phyloP scores from a whole-genome alignment of 2,113 vertebrate genomes.

The Cervus canadensis region DNA sequence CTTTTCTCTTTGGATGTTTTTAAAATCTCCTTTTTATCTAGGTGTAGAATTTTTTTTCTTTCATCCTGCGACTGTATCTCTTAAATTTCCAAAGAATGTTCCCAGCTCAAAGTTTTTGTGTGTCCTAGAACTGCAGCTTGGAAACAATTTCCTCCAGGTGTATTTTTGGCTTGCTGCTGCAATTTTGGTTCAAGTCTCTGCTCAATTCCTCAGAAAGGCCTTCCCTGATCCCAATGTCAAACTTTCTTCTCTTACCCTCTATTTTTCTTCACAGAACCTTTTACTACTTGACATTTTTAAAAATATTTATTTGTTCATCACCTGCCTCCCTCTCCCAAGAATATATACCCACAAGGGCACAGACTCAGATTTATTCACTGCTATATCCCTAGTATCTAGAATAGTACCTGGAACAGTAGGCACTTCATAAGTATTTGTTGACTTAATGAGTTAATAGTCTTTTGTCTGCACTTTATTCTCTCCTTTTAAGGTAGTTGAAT shows the following conservation, averaged over 20 bases:
- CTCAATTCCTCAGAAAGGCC: neutral
- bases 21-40: neutral
- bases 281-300: neutral
- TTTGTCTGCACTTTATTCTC: neutral
- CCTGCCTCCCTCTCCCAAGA: neutral
- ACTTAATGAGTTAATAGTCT: neutral
- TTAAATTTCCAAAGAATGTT: neutral
- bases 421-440: neutral
- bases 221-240: neutral
- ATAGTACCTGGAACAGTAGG: neutral
- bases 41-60: neutral
- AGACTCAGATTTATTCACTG: neutral
- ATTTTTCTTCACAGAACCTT: neutral
- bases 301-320: constrained; percentile 5
- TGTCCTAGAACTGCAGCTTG: neutral
- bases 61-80: neutral
- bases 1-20: neutral
- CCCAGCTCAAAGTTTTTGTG: neutral
- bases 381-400: neutral
- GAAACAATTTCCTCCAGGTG: neutral
- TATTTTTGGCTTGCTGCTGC: neutral
- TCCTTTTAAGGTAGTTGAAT: neutral
- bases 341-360: neutral
- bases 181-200: neutral
- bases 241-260: neutral